Base-by-base conservation (phyloP, 2,888 invertebrate genomes). In the Barypeithes pellucidus region DNA sequence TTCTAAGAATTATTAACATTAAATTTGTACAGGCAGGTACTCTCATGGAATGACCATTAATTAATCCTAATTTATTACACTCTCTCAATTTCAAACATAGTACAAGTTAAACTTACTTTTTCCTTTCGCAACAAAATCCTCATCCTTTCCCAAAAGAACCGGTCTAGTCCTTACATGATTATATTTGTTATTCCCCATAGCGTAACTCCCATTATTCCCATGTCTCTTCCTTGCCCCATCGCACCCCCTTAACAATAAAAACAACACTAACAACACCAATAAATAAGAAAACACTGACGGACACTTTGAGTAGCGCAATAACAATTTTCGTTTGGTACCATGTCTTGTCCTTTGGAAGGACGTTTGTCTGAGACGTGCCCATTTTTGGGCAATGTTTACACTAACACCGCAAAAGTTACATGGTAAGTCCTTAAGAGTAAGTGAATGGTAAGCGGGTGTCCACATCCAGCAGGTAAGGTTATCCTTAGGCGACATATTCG, bases 91-190 rank as follows among this genome's bases (percentile, higher is more conserved):
- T n/a, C 33, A 4, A 5, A 33, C 33, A 33, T 33, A 33, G 4
- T 33, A 8, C 16, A 14, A 16, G 2, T 16, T 45, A 7, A 12
- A 22, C 85, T 85, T 83, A 85, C 85, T 85, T 81, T 84, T 85
- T 75, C 84, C 85, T 78, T 84, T 85, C 67, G 81, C 83, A 76
- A 81, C 77, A 74, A 83, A 82, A 76, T 84, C 84, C 8, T 80
- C 78, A 24, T 84, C 83, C 76, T 81, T 80, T 52, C 83, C 82
- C 59, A 73, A 22, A 57, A 68, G 47, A 24, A 52, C 14, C 39
- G 74, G 63, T 43, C 61, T 62, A 63, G 70, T 70, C 61, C 75
- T 67, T 45, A 73, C 39, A 41, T 63, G 60, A 7, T 63, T 41
- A 39, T 50, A 59, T 8, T 29, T 68, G 22, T 71, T 57, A 65